Evolutionary conservation across 2,888 invertebrate genomes (phyloP), one percentile per base, ranked within the genome.

Genomic region (Drosophila borealis): DNA sequence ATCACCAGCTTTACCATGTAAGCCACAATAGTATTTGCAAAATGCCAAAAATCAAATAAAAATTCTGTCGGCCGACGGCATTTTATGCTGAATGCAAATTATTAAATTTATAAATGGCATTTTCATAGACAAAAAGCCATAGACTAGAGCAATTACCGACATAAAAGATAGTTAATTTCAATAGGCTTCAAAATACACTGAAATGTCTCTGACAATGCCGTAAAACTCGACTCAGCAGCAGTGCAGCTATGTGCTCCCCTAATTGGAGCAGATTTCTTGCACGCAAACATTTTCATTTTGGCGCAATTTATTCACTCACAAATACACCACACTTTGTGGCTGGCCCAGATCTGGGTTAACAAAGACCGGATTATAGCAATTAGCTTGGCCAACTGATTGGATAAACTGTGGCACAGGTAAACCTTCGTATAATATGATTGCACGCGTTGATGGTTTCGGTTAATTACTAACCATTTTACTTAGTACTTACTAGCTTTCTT

Each of bases 221-320:
- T 3, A 34, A 13, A 62, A 34, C 48, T 48, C 21, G 8, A 29
- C 29, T 29, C 29, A 29, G 29, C 29, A 29, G 29, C 36, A 42
- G 46, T 64, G 54, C 45, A 70, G 45, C 25, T 57, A 34, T 44
- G 50, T 41, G 14, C 8, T 13, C 14, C 11, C 19, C 67, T 78
- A 81, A 78, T 79, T 78, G 66, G 66, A 70, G 48, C 59, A 72
- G 70, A 61, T 81, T 57, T 75, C 39, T 51, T 41, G 74, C 85
- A 80, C 65, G 82, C 74, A 59, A 74, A 65, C 63, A 70, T 53
- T 67, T 82, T 81, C 64, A 80, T 63, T 81, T 59, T 14, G 46
- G 41, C 50, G 42, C 42, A 49, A 54, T 29, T 50, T 37, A 54
- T n/a, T 46, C 19, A 33, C 17, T 19, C 41, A 13, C 9, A 33